phyloP scores from a whole-genome alignment of 2,113 vertebrate genomes.

The Lethenteron reissneri region DNA sequence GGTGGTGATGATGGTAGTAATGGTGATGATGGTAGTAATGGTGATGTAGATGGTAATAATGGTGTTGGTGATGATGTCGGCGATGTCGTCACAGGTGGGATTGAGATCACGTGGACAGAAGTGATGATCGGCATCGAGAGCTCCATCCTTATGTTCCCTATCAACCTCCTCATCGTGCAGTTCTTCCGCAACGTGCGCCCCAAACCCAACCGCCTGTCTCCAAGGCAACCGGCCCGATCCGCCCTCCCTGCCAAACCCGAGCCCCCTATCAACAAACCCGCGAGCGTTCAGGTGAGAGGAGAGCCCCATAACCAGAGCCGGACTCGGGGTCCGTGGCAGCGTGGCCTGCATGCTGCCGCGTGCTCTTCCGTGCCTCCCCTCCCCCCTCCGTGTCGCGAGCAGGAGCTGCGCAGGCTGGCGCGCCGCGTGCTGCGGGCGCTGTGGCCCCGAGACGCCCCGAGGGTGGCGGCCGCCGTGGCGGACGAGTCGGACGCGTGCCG shows the following conservation, averaged over 20 bases:
- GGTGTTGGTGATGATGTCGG: no score
- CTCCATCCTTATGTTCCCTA: conserved; percentile 44
- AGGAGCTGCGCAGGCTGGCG: no score
- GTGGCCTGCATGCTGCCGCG: not conserved
- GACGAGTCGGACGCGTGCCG: no score
- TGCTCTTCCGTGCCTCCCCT: not conserved
- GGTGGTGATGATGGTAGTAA: no score
- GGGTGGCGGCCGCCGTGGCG: no score
- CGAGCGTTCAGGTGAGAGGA: not conserved
- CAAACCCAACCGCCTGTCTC: conserved; percentile 9
- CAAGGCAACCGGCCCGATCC: conserved; percentile 14
- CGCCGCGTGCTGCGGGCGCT: no score
- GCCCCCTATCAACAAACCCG: not conserved
- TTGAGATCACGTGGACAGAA: conserved; percentile 26
- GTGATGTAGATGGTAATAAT: no score
- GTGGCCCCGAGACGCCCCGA: no score
- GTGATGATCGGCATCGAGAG: conserved; percentile 34
- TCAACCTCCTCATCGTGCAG: conserved; percentile 43
- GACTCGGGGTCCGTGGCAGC: not conserved
- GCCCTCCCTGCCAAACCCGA: no score
- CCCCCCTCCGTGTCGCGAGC: not conserved
- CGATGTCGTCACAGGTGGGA: conserved; percentile 16
- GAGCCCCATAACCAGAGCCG: not conserved
- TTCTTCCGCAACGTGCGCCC: conserved; percentile 31
- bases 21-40: no score